Evolutionary conservation across 2,113 vertebrate genomes (phyloP), one percentile per base, ranked within the genome.

Genomic region (Scalopus aquaticus): DNA sequence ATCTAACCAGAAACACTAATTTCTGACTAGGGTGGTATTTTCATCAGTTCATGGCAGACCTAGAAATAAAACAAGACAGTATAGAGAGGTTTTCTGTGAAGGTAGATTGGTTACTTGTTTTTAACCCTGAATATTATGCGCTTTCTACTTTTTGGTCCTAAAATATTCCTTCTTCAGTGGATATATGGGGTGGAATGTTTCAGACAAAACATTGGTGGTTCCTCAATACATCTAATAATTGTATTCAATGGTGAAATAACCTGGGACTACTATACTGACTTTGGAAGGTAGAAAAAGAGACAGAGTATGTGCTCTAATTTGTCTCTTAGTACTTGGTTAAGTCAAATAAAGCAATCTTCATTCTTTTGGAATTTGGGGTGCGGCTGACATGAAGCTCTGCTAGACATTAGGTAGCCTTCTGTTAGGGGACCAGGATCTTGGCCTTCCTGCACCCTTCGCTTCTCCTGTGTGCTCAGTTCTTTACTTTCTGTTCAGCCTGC

Each of bases 61-160:
- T 77, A 26, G 20, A 93, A 96, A 84, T 80, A 89, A 89, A 89
- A 46, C 46, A 73, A 87, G 88, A 69, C 30, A 54, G 7, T 54
- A 19, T 51, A 79, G 60, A 76, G 1, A 35, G 11, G 24, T 84
- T 93, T 92, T 65, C 44, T 46, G 39, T 46, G 51, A 88, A 79
- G 24, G 9, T 46, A 42, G 12, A 79, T 90, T 90, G 82, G 12
- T 77, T 92, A 26, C 77, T 86, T 78, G 13, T 51, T 84, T 91
- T 73, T 69, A 44, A 91, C 79, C 9, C 17, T 58, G 67, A 58
- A 56, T 58, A 69, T 32, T 89, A 49, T 70, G n/a, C 37, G 89
- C 42, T 74, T 92, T 4, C 76, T 79, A 62, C 20, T 35, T 77
- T 88, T 91, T 44, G 24, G 6, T 65, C 26, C 30, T 90, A 76